Evolutionary conservation across 2,113 vertebrate species (phyloP).

Genomic region (Octodon degus): DNA sequence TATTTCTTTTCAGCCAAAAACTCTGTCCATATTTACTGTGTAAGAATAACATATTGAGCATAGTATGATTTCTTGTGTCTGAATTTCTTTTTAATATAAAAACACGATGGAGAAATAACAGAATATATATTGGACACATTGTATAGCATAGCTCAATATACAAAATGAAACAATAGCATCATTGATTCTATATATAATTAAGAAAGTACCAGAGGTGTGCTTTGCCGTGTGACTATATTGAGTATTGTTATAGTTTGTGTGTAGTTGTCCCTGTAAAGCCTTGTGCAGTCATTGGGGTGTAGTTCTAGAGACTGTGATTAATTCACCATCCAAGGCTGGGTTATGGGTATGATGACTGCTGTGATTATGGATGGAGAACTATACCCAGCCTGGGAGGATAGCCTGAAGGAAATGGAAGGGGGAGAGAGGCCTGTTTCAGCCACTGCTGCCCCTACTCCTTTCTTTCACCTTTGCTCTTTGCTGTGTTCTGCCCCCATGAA

Average conservation of each 20-base stretch:
- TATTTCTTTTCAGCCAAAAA: slow-evolving; percentile 64
- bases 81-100: not conserved
- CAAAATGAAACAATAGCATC: not conserved
- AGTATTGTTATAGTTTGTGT: not conserved
- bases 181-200: slow-evolving; percentile 52
- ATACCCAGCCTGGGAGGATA: too few relatives aligned
- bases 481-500: too few relatives aligned
- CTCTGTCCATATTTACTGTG: slow-evolving; percentile 55
- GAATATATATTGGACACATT: not conserved
- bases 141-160: not conserved
- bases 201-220: not conserved
- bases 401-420: too few relatives aligned
- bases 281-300: too few relatives aligned
- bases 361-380: too few relatives aligned
- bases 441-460: too few relatives aligned
- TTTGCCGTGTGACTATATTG: not conserved
- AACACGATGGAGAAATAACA: not conserved
- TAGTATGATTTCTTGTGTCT: slow-evolving; percentile 2
- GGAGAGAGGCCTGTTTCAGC: too few relatives aligned
- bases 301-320: too few relatives aligned
- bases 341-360: too few relatives aligned
- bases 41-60: slow-evolving; percentile 53
- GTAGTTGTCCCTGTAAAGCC: too few relatives aligned
- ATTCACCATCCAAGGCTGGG: too few relatives aligned
- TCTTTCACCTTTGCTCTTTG: too few relatives aligned